Conservation (phyloP, 2,113 vertebrate genomes). For the Silurus glanis region DNA sequence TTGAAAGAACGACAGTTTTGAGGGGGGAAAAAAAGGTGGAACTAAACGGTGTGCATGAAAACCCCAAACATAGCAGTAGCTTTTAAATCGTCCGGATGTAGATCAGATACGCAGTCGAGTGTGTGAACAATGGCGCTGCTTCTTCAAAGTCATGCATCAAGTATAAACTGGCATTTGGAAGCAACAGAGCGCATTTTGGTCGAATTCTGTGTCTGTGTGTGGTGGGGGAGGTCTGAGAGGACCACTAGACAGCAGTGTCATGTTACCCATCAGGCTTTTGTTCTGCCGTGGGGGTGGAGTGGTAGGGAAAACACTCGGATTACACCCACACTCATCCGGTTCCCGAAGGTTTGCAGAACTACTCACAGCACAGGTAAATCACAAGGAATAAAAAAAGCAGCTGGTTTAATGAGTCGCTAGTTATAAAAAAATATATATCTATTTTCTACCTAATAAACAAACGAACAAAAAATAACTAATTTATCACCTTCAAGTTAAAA, state of each 20-base stretch:
- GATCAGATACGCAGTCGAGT: not conserved
- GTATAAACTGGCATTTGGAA: not conserved
- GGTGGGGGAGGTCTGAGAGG: conserved; percentile 22
- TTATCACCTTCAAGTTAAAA: too few relatives aligned
- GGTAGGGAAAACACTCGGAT: conserved; percentile 31
- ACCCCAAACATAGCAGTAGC: not conserved
- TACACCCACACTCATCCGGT: conserved; percentile 48
- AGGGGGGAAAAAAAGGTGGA: too few relatives aligned
- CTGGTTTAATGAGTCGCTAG: not conserved
- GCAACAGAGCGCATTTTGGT: not conserved
- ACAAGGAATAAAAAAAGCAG: not conserved
- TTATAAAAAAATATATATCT: not conserved
- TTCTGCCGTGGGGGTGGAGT: conserved; percentile 19
- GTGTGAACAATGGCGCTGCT: conserved; percentile 2
- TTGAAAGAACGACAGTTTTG: not conserved
- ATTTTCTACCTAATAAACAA: too few relatives aligned
- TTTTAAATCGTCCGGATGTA: not conserved
- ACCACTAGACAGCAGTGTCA: conserved; percentile 42
- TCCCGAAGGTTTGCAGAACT: not conserved
- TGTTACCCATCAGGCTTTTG: conserved; percentile 49
- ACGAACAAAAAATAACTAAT: too few relatives aligned
- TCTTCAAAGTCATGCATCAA: conserved; percentile 13
- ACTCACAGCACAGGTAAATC: not conserved
- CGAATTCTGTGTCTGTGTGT: not conserved
- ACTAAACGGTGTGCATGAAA: not conserved